Conservation (phyloP, 1,140 invertebrate species). For the Periplaneta americana region DNA sequence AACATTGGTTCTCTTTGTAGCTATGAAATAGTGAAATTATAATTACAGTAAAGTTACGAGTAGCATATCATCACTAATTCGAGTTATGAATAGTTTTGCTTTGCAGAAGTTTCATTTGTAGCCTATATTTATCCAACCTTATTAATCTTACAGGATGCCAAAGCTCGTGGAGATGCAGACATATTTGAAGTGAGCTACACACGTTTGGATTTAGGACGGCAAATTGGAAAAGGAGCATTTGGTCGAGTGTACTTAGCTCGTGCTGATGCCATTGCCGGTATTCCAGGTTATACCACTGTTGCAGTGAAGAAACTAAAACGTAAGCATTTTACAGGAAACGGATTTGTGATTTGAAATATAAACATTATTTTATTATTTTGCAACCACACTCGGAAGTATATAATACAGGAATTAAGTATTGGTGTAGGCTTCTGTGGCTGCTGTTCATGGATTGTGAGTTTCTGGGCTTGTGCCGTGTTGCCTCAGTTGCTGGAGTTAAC, state of each 20-base stretch:
- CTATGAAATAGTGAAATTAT: not conserved
- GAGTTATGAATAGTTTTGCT: not conserved
- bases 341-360: not conserved
- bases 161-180: conserved; percentile 31
- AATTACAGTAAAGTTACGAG: not conserved
- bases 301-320: conserved; percentile 69
- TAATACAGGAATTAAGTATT: no score
- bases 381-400: no score
- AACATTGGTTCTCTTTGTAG: no score
- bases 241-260: conserved; percentile 60
- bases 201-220: conserved; percentile 45
- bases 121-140: not conserved
- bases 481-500: no score
- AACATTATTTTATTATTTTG: no score
- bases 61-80: not conserved
- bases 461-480: no score
- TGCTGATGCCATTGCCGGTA: conserved; percentile 42
- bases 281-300: conserved; percentile 45
- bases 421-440: no score
- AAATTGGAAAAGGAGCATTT: conserved; percentile 70
- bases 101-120: not conserved
- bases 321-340: conserved; percentile 29
- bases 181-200: conserved; percentile 48
- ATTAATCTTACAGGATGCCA: conserved; percentile 26
- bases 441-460: no score